Evolutionary conservation across 1,140 invertebrate species (phyloP).

Genomic region (Ceratina australensis): DNA sequence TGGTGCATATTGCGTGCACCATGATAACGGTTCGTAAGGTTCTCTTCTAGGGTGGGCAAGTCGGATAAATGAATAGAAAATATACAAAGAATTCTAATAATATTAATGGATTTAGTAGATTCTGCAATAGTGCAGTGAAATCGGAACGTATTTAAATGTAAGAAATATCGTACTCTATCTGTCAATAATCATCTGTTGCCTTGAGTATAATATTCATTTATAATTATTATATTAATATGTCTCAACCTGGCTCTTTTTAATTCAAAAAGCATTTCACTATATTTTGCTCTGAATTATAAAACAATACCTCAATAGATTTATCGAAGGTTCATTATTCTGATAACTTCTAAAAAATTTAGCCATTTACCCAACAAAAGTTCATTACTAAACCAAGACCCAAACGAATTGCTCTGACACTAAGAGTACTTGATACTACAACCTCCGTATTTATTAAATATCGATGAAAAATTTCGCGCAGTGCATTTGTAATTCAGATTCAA

Average conservation of each 20-base stretch:
- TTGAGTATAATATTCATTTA: too few relatives aligned
- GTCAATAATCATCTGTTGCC: too few relatives aligned
- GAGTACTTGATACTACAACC: not conserved
- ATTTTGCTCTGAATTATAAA: not conserved
- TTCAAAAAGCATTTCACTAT: not conserved
- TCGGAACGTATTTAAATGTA: too few relatives aligned
- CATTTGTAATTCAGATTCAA: too few relatives aligned
- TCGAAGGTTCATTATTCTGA: not conserved
- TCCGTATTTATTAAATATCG: not conserved
- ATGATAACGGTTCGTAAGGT: constrained; percentile 26
- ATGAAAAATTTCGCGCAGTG: not conserved
- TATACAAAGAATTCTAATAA: too few relatives aligned
- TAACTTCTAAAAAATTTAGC: not conserved
- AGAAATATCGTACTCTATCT: too few relatives aligned
- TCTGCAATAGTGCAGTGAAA: too few relatives aligned
- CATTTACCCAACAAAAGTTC: not conserved
- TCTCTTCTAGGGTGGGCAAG: constrained; percentile 6
- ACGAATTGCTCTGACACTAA: not conserved
- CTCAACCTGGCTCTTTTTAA: not conserved
- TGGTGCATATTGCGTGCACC: constrained; percentile 46
- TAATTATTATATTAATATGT: too few relatives aligned
- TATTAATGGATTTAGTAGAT: too few relatives aligned
- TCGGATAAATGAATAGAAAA: constrained; percentile 45
- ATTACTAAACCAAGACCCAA: not conserved
- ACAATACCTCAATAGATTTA: too few relatives aligned